phyloP scores from a whole-genome alignment of 2,888 invertebrate species.

The Taphrorychus bicolor region DNA sequence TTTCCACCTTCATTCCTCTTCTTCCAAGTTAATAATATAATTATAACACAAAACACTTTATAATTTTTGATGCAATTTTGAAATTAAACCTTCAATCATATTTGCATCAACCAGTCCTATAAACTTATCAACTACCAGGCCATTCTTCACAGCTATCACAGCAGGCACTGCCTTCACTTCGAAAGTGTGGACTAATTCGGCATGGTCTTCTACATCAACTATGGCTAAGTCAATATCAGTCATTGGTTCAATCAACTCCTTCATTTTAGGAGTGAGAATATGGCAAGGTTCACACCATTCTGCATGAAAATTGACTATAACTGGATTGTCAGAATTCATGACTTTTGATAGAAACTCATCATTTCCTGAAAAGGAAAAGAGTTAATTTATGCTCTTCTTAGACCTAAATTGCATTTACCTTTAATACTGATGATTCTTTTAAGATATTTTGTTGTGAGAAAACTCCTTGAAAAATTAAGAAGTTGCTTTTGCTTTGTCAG shows the following conservation, averaged over 20 bases:
- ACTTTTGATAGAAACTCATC: conserved; percentile 82
- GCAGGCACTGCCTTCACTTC: conserved; percentile 86
- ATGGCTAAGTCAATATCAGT: conserved; percentile 79
- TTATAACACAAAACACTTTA: conserved; percentile 23
- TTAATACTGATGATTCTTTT: conserved; percentile 39
- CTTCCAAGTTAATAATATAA: too few relatives aligned
- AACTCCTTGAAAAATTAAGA: conserved; percentile 14
- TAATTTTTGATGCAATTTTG: conserved; percentile 62
- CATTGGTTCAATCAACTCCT: conserved; percentile 76
- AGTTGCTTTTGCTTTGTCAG: conserved; percentile 19
- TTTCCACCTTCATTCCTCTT: not conserved
- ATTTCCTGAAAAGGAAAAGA: conserved; percentile 62
- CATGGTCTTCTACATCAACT: conserved; percentile 82
- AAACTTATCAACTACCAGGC: conserved; percentile 85
- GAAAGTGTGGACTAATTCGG: conserved; percentile 82
- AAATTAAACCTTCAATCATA: conserved; percentile 81
- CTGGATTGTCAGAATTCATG: conserved; percentile 82
- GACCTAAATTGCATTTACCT: conserved; percentile 14
- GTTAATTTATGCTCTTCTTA: not conserved
- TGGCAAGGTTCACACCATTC: conserved; percentile 93
- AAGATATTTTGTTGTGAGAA: conserved; percentile 34
- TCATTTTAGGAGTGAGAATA: conserved; percentile 83
- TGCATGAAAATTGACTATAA: conserved; percentile 91
- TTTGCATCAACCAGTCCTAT: conserved; percentile 84
- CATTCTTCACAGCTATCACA: conserved; percentile 81